phyloP scores from a whole-genome alignment of 2,888 invertebrate genomes.

The Adelphocoris suturalis region DNA sequence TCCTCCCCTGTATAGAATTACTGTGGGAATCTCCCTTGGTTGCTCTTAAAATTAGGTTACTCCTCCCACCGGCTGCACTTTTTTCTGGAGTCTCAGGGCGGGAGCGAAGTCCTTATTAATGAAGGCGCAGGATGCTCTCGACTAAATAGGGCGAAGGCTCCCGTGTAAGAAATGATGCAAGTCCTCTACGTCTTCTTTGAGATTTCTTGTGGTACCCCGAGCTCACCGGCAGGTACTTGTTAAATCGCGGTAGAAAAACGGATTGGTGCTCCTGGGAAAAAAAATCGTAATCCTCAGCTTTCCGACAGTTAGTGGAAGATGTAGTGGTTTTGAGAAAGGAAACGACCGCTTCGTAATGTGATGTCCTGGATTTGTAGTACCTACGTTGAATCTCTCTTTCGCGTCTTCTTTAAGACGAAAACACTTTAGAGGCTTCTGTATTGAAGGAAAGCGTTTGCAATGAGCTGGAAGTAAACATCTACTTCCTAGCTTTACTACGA shows the following conservation, averaged over 20 bases:
- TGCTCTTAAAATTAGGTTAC: constrained; percentile 66
- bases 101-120: constrained; percentile 44
- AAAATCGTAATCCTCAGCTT: constrained; percentile 45
- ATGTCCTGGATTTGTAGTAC: constrained; percentile 8
- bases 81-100: constrained; percentile 17
- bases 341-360: constrained; percentile 14
- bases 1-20: constrained; percentile 60
- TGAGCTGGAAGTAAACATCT: no score
- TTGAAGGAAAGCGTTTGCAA: no score
- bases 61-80: constrained; percentile 51
- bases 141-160: constrained; percentile 56
- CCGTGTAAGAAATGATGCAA: constrained; percentile 65
- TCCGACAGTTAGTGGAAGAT: constrained; percentile 33
- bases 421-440: no score
- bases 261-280: not conserved
- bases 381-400: not conserved
- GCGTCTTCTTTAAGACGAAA: not conserved
- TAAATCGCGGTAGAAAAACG: constrained; percentile 54
- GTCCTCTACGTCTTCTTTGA: constrained; percentile 58
- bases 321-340: constrained; percentile 43
- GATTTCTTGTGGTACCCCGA: constrained; percentile 28
- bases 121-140: constrained; percentile 62
- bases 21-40: constrained; percentile 64
- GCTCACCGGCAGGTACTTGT: constrained; percentile 57
- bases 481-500: no score